Evolutionary conservation across 2,797 vertebrate species (phyloP), one percentile per base, ranked within the genome.

Genomic region (Smutsia gigantea): DNA sequence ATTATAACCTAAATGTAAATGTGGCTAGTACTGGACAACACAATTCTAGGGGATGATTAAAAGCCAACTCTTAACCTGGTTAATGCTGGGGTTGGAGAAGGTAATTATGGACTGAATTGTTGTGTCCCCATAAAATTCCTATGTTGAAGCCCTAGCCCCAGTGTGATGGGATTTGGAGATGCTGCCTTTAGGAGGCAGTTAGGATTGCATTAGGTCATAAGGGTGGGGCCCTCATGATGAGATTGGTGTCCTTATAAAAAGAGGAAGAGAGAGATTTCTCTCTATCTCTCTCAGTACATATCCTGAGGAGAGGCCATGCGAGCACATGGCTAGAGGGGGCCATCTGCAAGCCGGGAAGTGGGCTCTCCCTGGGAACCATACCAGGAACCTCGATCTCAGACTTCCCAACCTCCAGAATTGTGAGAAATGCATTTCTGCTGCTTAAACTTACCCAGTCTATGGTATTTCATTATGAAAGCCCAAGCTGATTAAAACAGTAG

Each of bases 31-130:
- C 12, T n/a, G 55, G 15, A 31, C 37, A 59, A 8, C 14, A 23
- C 7, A 46, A 31, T 92, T 95, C 90, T 53, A 46, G 34, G 34
- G 13, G 4, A 46, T 15, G 13, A 78, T 93, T 78, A 81, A 81
- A 85, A 92, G 71, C 84, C 64, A 92, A 42, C 39, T 96, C 51
- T 63, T 93, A 79, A 57, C 90, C 39, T 19, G 7, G 19, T 46
- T 69, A 7, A 55, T 59, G 37, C 63, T 9, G 59, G 34, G 21
- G 19, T 7, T 5, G 4, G n/a, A 27, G 21, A 23, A 5, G 51
- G 8, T 18, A 1, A 1, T 46, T 59, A 6, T 0, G 1, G 17
- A 14, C 71, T 31, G 31, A 78, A 61, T 12, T 29, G 17, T n/a
- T 79, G 6, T 64, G 13, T 39, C 21, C 12, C 37, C 37, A 37